phyloP scores from a whole-genome alignment of 2,888 invertebrate species.

The Hyppa rectilinea region DNA sequence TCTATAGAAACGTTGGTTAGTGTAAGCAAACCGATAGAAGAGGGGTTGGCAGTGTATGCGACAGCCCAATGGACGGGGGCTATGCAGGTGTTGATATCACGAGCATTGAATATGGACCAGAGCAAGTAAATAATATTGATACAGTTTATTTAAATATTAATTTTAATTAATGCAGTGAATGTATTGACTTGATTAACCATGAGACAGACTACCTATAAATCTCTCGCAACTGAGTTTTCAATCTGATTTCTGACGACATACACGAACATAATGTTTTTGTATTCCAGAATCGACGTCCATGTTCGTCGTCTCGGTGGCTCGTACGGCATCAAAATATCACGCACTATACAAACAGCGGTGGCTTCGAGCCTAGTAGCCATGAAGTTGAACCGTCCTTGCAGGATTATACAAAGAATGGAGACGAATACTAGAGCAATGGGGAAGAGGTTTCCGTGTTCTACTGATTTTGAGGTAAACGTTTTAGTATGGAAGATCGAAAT shows the following conservation, averaged over 20 bases:
- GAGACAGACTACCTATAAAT: background rate
- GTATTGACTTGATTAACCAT: background rate
- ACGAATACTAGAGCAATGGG: constrained; percentile 74
- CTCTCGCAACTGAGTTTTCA: background rate
- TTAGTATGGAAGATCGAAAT: background rate
- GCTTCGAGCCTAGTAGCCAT: constrained; percentile 92
- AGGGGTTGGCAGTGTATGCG: constrained; percentile 91
- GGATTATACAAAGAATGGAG: constrained; percentile 91
- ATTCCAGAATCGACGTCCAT: constrained; percentile 55
- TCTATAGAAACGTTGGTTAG: constrained; percentile 92
- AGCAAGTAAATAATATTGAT: constrained; percentile 83
- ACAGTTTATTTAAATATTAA: background rate
- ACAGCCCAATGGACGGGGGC: constrained; percentile 90
- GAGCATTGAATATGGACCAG: constrained; percentile 86
- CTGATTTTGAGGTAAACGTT: constrained; percentile 51
- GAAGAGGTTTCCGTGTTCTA: constrained; percentile 83
- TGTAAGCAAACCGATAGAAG: constrained; percentile 91
- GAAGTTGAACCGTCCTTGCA: constrained; percentile 91
- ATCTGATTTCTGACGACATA: background rate
- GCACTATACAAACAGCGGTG: constrained; percentile 89
- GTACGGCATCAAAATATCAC: constrained; percentile 93
- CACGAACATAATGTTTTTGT: constrained; percentile 79
- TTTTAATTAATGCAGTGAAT: background rate
- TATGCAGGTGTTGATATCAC: constrained; percentile 87
- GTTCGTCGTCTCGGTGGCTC: constrained; percentile 87